phyloP scores from a whole-genome alignment of 1,140 invertebrate genomes.

The Thalassaphorura encarpata region DNA sequence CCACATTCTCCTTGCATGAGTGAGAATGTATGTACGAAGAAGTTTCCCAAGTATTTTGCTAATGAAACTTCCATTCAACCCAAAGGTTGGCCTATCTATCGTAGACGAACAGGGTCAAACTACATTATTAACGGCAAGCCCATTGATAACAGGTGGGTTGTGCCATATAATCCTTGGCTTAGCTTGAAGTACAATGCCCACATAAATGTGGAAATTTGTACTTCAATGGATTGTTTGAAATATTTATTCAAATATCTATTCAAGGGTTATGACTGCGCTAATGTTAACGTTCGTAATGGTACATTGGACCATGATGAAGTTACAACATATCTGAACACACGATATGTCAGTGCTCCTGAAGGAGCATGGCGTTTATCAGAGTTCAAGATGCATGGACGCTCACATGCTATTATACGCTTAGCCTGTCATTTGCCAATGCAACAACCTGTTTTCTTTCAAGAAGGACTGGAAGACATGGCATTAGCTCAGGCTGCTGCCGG shows the following conservation, averaged over 20 bases:
- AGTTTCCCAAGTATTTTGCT: conserved; percentile 29
- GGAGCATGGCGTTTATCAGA: conserved; percentile 34
- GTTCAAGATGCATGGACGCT: conserved; percentile 28
- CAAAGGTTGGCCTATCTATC: conserved; percentile 38
- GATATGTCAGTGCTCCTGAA: conserved; percentile 35
- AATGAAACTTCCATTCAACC: conserved; percentile 33
- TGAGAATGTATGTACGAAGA: conserved; percentile 35
- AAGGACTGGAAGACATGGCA: conserved; percentile 22
- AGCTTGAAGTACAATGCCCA: conserved; percentile 42
- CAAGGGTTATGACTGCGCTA: conserved; percentile 29
- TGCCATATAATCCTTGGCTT: conserved; percentile 46
- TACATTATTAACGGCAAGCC: not conserved
- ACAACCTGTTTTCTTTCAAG: conserved; percentile 35
- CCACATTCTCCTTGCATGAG: conserved; percentile 29
- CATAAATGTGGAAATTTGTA: conserved; percentile 44
- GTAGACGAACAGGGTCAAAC: conserved; percentile 11
- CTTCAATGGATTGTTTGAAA: conserved; percentile 44
- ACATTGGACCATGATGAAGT: not conserved
- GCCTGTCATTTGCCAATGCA: conserved; percentile 42
- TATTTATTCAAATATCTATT: conserved; percentile 38
- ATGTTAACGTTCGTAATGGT: conserved; percentile 13
- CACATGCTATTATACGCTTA: conserved; percentile 37
- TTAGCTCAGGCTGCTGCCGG: conserved; percentile 2
- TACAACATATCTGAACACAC: conserved; percentile 9
- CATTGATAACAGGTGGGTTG: conserved; percentile 44